Base-by-base conservation (phyloP, 2,888 invertebrate genomes). In the Hipparchia semele region DNA sequence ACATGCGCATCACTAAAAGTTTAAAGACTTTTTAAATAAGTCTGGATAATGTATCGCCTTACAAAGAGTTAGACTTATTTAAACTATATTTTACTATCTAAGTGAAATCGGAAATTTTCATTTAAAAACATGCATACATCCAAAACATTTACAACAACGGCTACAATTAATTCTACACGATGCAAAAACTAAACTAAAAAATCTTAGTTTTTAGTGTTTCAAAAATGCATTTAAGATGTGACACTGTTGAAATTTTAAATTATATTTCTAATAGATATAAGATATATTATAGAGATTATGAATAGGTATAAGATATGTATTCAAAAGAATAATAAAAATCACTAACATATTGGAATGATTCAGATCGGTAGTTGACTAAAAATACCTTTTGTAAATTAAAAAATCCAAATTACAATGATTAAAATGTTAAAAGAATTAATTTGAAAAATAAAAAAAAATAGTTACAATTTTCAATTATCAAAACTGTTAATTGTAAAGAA, bases 181-280 rank as follows among this genome's bases (percentile, higher is more conserved):
- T 23, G 58, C 58, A 58, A 23, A 13, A 58, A 56, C 13, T 13
- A 13, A 2, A 58, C 13, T 12, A 12, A 53, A 23, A 13, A n/a
- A 12, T 61, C 12, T 61, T 61, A 61, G 39, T 45, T n/a, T n/a
- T 6, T 45, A 61, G 60, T 58, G 8, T 12, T n/a, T 56, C 23
- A 67, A 39, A 67, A 72, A 68, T 72, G 62, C 70, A 66, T 45
- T 70, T 23, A 46, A 62, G 70, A 51, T 73, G 67, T 73, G 73
- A 69, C 59, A 69, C 51, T 69, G 72, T 68, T 61, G 10, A 59
- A 13, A 58, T 8, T 13, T 66, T 46, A 61, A 33, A 12, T 59
- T 13, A 23, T 9, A 66, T 33, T 58, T 58, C 8, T 8, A 23
- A 58, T 33, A n/a, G 59, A 67, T 49, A 4, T 49, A 23, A 23